Evolutionary conservation across 2,888 invertebrate genomes (phyloP).

Genomic region (Diabrotica balteata): DNA sequence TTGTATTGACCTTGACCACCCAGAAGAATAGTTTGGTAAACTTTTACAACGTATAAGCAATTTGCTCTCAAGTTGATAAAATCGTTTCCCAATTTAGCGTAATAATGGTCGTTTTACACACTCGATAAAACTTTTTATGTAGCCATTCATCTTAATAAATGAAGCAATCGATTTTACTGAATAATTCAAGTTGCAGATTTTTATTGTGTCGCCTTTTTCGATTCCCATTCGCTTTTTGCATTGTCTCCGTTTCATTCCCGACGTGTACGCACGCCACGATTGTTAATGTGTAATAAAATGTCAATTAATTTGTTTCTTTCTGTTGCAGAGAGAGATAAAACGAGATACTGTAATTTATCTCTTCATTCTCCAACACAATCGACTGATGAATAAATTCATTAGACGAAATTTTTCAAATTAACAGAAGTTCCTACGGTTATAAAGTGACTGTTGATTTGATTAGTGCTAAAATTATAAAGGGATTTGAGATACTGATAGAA

Average conservation of each 20-base stretch:
- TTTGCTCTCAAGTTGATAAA: too few species aligned
- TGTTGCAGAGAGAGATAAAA: constrained; percentile 16
- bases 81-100: too few species aligned
- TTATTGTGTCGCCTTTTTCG: constrained; percentile 22
- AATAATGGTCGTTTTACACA: too few species aligned
- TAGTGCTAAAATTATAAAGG: too few species aligned
- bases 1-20: too few species aligned
- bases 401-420: too few species aligned
- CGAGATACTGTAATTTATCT: constrained; percentile 12
- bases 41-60: too few species aligned
- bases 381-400: background rate
- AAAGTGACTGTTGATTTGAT: too few species aligned
- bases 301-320: constrained; percentile 27
- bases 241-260: constrained; percentile 25
- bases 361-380: constrained; percentile 16
- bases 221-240: constrained; percentile 24
- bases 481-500: too few species aligned
- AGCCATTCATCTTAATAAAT: constrained; percentile 4
- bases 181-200: constrained; percentile 31
- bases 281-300: constrained; percentile 28
- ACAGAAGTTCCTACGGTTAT: too few species aligned
- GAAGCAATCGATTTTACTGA: constrained; percentile 20
- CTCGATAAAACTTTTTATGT: too few species aligned
- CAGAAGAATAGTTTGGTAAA: too few species aligned
- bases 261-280: constrained; percentile 34